phyloP scores from a whole-genome alignment of 2,113 vertebrate species.

The Thryonomys swinderianus region DNA sequence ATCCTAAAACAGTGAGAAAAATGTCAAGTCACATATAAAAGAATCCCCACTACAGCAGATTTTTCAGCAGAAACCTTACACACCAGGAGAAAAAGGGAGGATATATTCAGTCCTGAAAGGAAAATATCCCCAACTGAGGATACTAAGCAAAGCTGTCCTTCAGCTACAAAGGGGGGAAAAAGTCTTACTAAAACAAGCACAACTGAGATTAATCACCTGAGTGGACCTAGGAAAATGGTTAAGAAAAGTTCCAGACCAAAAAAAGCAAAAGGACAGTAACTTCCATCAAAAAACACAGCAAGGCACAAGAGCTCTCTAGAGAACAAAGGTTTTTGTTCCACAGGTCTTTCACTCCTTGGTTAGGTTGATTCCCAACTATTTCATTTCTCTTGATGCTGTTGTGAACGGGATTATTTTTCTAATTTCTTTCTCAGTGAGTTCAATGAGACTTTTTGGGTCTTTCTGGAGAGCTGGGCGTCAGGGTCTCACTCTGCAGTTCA shows the following conservation, averaged over 20 bases:
- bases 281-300: not conserved
- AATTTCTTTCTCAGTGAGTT: too few species aligned
- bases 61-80: not conserved
- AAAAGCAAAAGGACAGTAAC: not conserved
- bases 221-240: not conserved
- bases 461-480: too few species aligned
- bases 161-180: not conserved
- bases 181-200: not conserved
- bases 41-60: not conserved
- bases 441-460: too few species aligned
- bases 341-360: too few species aligned
- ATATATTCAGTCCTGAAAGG: not conserved
- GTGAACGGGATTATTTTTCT: too few species aligned
- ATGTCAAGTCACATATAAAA: not conserved
- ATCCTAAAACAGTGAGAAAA: not conserved
- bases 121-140: not conserved
- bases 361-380: too few species aligned
- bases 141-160: not conserved
- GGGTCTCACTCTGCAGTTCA: too few species aligned
- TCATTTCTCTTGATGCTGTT: too few species aligned
- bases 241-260: not conserved
- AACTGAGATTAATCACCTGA: not conserved
- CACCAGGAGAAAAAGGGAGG: not conserved
- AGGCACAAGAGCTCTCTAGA: not conserved
- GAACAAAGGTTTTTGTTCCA: too few species aligned